A percentile compares a stretch with the other conserved stretches of the same genome.
Conservation (phyloP, 2,888 invertebrate species). For the Notocelia uddmanniana region DNA sequence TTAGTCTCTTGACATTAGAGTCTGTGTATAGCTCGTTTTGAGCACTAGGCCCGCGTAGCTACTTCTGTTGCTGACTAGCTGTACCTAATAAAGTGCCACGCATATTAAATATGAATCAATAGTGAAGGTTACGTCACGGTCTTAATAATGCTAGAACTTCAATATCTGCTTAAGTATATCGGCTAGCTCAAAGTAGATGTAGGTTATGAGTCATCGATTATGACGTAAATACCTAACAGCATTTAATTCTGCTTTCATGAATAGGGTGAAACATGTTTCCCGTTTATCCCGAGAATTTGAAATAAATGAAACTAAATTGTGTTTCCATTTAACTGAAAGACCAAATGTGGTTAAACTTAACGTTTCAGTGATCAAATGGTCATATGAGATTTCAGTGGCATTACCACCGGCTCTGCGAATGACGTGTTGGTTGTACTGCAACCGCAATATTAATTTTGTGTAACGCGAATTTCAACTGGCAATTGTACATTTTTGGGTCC, state of each 20-base stretch:
- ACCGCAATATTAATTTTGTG: slow-evolving; percentile 42
- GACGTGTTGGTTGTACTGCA: slow-evolving; percentile 27
- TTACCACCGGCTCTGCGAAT: slow-evolving; percentile 25
- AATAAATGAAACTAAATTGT: not conserved
- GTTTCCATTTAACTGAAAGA: not conserved
- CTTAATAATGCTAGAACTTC: not conserved
- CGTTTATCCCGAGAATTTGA: not conserved
- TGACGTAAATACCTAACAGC: not conserved
- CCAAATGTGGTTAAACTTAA: slow-evolving; percentile 3
- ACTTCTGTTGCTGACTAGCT: too few species aligned
- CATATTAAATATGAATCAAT: slow-evolving; percentile 15
- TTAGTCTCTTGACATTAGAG: too few species aligned
- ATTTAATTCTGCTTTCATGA: not conserved
- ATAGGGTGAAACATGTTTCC: not conserved
- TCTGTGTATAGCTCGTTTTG: too few species aligned
- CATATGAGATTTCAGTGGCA: slow-evolving; percentile 16
- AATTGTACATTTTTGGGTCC: not conserved
- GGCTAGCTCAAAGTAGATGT: not conserved
- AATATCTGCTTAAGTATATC: not conserved
- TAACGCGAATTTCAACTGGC: slow-evolving; percentile 29
- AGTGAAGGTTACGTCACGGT: not conserved
- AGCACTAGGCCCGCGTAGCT: too few species aligned
- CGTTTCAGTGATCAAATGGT: slow-evolving; percentile 26
- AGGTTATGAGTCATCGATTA: not conserved
- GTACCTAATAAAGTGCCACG: slow-evolving; percentile 9